Evolutionary conservation across 2,797 vertebrate species (phyloP), one percentile per base, ranked within the genome.

Genomic region (Chelon labrosus): DNA sequence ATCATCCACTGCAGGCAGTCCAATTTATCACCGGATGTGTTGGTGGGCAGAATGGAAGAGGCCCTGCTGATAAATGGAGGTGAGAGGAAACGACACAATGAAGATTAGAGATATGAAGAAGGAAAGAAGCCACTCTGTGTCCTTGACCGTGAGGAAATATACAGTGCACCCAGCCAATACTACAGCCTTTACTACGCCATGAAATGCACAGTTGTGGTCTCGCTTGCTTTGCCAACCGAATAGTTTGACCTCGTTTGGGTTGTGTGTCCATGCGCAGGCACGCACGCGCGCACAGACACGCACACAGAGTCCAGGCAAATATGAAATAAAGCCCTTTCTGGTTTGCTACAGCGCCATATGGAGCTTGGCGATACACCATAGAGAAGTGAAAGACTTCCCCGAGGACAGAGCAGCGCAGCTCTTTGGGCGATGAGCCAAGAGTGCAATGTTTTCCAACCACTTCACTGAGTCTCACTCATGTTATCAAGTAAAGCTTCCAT

Each of bases 11-110:
- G 79, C 58, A 56, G 74, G 69, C 57, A 19, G 75, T 16, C 51
- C 58, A 27, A 77, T 89, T 69, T 20, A 88, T 90, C 70, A 82
- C 25, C 5, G 44, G 37, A 72, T 25, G 50, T 82, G 83, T 74
- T 51, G 35, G 71, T 62, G 80, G 70, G 65, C 25, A 61, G 73
- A 79, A 25, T 50, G 59, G 70, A 71, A 55, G 52, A 74, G 53
- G 55, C 27, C 6, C 27, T 0, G 1, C 63, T 77, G 75, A 88
- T 74, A 69, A 85, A 86, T 85, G 62, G 61, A 82, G 73, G 60
- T 65, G 67, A 79, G 59, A 27, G 44, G 49, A 73, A 83, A 83
- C 14, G 19, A 46, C 62, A 75, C 62, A 64, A 70, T 71, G 51
- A 67, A 70, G 82, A 85, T 84, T 63, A 65, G 65, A 68, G 37